Evolutionary conservation across 2,797 vertebrate genomes (phyloP).

Genomic region (Hoplostethus mediterraneus): DNA sequence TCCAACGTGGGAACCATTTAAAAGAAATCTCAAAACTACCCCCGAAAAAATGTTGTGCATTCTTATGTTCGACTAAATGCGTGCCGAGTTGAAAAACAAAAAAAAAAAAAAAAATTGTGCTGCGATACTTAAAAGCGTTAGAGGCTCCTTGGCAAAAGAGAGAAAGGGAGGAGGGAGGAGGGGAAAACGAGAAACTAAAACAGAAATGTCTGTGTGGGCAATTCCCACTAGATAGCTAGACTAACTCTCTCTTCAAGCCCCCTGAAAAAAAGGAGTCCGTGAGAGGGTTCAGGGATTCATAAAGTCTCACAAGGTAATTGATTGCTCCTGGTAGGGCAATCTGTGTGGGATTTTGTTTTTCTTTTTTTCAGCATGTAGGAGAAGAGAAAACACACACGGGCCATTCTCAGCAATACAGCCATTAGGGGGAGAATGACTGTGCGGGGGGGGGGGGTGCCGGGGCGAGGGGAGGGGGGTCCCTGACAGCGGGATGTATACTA

Average conservation of each 20-base stretch:
- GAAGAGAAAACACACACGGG: constrained; percentile 71
- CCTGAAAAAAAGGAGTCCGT: constrained; percentile 46
- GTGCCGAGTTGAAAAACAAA: constrained; percentile 7
- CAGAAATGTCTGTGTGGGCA: constrained; percentile 53
- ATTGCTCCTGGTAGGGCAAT: constrained; percentile 79
- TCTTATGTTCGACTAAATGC: constrained; percentile 30
- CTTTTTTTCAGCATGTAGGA: constrained; percentile 71
- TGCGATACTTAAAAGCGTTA: constrained; percentile 39
- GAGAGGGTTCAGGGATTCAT: constrained; percentile 70
- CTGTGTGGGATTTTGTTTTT: constrained; percentile 80
- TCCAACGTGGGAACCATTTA: constrained; percentile 72
- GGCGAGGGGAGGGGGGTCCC: constrained; percentile 37
- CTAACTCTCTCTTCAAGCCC: constrained; percentile 47
- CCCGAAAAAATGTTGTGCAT: constrained; percentile 48
- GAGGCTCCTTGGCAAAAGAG: constrained; percentile 6
- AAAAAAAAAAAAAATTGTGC: constrained; percentile 26
- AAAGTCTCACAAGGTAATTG: constrained; percentile 73
- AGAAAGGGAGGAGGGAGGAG: constrained; percentile 1
- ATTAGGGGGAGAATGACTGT: constrained; percentile 60
- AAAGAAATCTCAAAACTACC: constrained; percentile 53
- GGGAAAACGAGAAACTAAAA: constrained; percentile 29
- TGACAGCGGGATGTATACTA: constrained; percentile 74
- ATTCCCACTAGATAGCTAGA: constrained; percentile 53
- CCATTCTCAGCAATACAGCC: constrained; percentile 67
- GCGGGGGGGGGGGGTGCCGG: constrained; percentile 41